Conservation (phyloP, 2,888 invertebrate genomes). For the Griposia aprilina region DNA sequence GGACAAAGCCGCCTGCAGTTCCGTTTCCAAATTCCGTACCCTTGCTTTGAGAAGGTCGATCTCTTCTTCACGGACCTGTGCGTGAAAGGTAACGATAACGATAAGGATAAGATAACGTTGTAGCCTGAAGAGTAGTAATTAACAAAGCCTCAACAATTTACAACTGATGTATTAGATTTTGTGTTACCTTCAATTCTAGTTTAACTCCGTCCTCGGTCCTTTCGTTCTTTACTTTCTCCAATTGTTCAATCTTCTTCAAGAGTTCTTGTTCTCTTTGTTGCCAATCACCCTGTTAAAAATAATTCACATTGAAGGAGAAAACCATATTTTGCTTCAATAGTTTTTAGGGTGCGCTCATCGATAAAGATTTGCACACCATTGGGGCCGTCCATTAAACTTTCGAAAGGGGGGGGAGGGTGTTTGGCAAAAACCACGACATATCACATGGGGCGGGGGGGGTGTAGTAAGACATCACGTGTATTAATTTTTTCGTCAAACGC, state of each 20-base stretch:
- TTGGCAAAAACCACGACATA: no score
- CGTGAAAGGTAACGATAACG: neutral
- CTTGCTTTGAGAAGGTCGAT: conserved; percentile 88
- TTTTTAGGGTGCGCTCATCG: neutral
- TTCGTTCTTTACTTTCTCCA: conserved; percentile 82
- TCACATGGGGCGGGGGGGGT: no score
- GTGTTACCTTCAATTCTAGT: conserved; percentile 83
- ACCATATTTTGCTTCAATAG: neutral
- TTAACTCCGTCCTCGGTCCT: conserved; percentile 80
- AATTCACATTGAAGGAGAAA: neutral
- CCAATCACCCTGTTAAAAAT: conserved; percentile 79
- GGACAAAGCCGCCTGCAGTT: conserved; percentile 85
- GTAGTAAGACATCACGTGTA: no score
- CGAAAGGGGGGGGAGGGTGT: no score
- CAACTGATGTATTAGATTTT: neutral
- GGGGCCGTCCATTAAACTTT: no score
- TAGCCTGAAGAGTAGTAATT: neutral
- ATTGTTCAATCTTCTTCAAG: conserved; percentile 83
- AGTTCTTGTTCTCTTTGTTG: conserved; percentile 83
- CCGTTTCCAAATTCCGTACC: conserved; percentile 86
- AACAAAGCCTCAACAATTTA: neutral
- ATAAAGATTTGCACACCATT: no score
- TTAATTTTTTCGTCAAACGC: no score
- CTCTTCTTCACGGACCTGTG: conserved; percentile 89
- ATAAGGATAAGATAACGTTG: neutral